Percentiles rank a stretch among this genome's conserved stretches.
Conservation (phyloP, 2,888 invertebrate genomes). For the Arrhopalites spinosus region DNA sequence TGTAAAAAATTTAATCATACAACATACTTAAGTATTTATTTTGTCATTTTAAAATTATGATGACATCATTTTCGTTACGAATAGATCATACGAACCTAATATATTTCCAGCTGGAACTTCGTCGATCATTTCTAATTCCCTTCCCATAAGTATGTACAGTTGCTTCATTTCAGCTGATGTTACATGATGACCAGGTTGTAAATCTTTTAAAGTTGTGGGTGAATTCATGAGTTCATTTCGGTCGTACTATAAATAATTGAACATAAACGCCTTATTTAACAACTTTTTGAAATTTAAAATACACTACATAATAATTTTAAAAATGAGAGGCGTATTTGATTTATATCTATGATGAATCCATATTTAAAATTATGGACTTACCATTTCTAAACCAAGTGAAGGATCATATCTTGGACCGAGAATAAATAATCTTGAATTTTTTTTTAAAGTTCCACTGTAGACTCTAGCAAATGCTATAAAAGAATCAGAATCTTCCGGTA, state of each 20-base stretch:
- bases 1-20: conserved; percentile 53
- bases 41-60: no score
- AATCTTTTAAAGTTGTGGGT: conserved; percentile 65
- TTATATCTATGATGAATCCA: no score
- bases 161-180: conserved; percentile 70
- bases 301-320: no score
- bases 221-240: conserved; percentile 3
- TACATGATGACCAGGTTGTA: conserved; percentile 69
- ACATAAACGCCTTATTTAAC: no score
- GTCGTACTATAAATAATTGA: not conserved
- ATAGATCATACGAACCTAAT: no score
- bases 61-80: no score
- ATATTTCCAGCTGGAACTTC: conserved; percentile 89
- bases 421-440: conserved; percentile 79
- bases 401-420: conserved; percentile 90
- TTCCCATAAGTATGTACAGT: conserved; percentile 89
- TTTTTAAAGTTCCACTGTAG: conserved; percentile 81
- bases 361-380: conserved; percentile 58
- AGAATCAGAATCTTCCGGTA: conserved; percentile 29
- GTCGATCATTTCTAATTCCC: conserved; percentile 80
- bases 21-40: not conserved
- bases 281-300: no score
- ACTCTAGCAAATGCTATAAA: conserved; percentile 92
- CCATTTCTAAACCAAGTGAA: conserved; percentile 62
- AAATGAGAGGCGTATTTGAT: no score